Conservation (phyloP, 2,797 vertebrate genomes). For the Thunnus albacares region DNA sequence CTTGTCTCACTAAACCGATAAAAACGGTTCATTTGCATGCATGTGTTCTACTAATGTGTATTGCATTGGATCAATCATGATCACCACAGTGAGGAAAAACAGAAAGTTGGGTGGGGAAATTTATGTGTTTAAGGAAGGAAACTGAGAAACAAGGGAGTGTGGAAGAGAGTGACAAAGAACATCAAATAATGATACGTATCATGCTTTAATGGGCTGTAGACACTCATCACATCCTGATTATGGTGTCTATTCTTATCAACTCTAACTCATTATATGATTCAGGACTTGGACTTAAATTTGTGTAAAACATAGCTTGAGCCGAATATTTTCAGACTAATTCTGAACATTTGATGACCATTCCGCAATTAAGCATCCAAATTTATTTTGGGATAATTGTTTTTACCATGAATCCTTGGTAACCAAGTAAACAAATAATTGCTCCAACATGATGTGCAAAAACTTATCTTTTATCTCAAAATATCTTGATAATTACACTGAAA, state of each 20-base stretch:
- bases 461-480: background rate
- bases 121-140: background rate
- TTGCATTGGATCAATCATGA: constrained; percentile 14
- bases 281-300: background rate
- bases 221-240: constrained; percentile 14
- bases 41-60: constrained; percentile 16
- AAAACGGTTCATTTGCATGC: constrained; percentile 15
- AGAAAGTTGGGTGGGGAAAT: constrained; percentile 12
- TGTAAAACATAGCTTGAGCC: background rate
- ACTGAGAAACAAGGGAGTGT: background rate
- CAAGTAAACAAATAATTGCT: background rate
- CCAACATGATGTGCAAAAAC: background rate
- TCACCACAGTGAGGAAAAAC: background rate
- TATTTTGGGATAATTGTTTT: background rate
- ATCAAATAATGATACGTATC: background rate
- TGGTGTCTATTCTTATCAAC: background rate
- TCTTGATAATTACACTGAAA: constrained; percentile 3
- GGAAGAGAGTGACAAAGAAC: constrained; percentile 8
- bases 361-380: background rate
- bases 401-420: background rate
- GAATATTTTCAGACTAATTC: background rate
- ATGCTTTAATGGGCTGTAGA: constrained; percentile 17
- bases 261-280: background rate
- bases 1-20: constrained; percentile 32
- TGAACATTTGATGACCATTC: background rate